Evolutionary conservation across 2,797 vertebrate species (phyloP).

Genomic region (Rhabdophis nuchalis): DNA sequence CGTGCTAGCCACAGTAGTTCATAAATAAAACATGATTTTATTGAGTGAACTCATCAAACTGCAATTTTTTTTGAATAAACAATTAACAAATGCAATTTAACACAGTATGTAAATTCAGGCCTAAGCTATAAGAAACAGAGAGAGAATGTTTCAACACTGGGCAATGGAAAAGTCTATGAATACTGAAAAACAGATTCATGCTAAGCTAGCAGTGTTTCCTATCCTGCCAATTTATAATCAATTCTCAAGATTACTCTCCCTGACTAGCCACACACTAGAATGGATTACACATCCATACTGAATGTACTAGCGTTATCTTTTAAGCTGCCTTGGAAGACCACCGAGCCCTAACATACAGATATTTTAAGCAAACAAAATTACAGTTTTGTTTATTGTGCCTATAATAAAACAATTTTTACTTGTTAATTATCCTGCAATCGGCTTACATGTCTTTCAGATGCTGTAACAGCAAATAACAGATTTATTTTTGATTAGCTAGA

Average conservation of each 20-base stretch:
- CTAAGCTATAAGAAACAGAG: background rate
- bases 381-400: background rate
- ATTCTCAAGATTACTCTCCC: background rate
- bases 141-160: background rate
- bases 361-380: background rate
- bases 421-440: background rate
- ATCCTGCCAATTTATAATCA: background rate
- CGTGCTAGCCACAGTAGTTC: background rate
- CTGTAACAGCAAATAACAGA: background rate
- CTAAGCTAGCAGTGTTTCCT: background rate
- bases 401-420: background rate
- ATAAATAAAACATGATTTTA: background rate
- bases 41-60: background rate
- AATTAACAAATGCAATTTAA: background rate
- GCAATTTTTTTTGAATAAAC: background rate
- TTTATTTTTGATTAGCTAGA: background rate
- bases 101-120: background rate
- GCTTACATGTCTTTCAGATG: background rate
- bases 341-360: background rate
- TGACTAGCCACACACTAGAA: background rate
- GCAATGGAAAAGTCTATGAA: background rate
- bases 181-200: background rate
- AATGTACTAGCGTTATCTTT: background rate
- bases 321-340: background rate
- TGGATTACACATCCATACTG: background rate